Base-by-base conservation (phyloP, 2,113 vertebrate genomes). In the Cettia cetti region DNA sequence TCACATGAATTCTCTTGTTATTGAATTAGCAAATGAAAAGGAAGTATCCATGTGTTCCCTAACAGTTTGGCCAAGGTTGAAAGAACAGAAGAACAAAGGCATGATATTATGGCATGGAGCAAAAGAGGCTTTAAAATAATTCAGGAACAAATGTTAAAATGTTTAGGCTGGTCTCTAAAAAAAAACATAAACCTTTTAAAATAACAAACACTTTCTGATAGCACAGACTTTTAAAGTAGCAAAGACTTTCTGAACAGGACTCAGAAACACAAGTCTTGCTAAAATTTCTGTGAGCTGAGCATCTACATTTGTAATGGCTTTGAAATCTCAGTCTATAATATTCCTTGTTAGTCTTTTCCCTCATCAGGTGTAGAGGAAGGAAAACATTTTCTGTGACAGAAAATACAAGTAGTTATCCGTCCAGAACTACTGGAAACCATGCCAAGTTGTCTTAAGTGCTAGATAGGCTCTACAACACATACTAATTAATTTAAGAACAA, bases 61-160 rank as follows among this genome's bases (percentile, higher is more conserved):
- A 72, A 83, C 63, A 86, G 37, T 89, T 86, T 81, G 81, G 65
- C 52, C 61, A 64, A 71, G 53, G 65, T 82, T 94, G 52, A 96
- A 94, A 89, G 74, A 94, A 89, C 39, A 68, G n/a, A 24, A 91
- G 52, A 91, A 86, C 83, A 92, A 95, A 96, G 74, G 45, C 53
- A 50, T 54, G 23, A 59, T 84, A 81, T 65, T 83, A 78, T 15
- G 11, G 28, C 33, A 82, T 10, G 26, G 31, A 56, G 49, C 44
- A 84, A 84, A 86, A 82, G 42, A n/a, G 69, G 13, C 74, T 84
- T 89, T 75, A 87, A 84, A 95, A 94, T 84, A 66, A 50, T 92
- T 82, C 27, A 60, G 52, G 74, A 82, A 68, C 21, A 60, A 60
- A 70, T 68, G 69, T 66, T 83, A 86, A 95, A 86, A 66, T 9